Percentiles rank a stretch among this genome's conserved stretches.
These are phyloP conservation scores for Volucella bombylans DNA, from an alignment of 2,888 invertebrate genomes.

Conservation along the genomic window DNA sequence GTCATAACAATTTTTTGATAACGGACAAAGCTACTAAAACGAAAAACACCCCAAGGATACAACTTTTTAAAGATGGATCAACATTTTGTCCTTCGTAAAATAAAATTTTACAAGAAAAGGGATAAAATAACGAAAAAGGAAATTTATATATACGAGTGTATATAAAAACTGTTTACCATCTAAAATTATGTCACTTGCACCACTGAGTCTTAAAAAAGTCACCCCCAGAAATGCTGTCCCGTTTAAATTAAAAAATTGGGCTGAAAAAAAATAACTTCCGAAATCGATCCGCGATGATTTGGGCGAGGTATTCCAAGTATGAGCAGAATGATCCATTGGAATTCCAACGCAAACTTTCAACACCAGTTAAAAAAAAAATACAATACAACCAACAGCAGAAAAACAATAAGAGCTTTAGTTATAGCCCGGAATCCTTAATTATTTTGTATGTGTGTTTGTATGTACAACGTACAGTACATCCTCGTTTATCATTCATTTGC, in stretches of 20 bases:
- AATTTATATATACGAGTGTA: no score
- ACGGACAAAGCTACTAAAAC: conserved; percentile 37
- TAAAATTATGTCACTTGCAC: conserved; percentile 66
- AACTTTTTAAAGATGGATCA: conserved; percentile 37
- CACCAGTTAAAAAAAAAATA: conserved; percentile 4
- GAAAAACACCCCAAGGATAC: conserved; percentile 49
- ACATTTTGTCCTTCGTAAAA: conserved; percentile 41
- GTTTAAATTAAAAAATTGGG: conserved; percentile 33
- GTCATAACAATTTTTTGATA: conserved; percentile 68
- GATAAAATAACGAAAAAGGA: not conserved
- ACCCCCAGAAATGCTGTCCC: conserved; percentile 45
- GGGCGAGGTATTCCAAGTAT: conserved; percentile 48
- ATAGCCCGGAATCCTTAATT: conserved; percentile 44
- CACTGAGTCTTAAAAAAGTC: conserved; percentile 60
- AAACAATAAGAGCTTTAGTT: conserved; percentile 53
- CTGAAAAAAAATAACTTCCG: not conserved
- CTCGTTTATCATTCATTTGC: conserved; percentile 70
- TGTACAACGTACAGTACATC: not conserved
- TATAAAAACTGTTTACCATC: conserved; percentile 44
- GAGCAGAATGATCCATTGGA: conserved; percentile 54
- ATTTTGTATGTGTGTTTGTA: conserved; percentile 8
- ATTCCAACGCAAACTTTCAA: conserved; percentile 40
- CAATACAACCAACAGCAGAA: not conserved
- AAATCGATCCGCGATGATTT: conserved; percentile 57
- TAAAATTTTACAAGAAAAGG: conserved; percentile 25